A percentile compares a stretch with the other conserved stretches of the same genome.
phyloP scores from a whole-genome alignment of 2,797 vertebrate species.

The Adelosebastes latens region DNA sequence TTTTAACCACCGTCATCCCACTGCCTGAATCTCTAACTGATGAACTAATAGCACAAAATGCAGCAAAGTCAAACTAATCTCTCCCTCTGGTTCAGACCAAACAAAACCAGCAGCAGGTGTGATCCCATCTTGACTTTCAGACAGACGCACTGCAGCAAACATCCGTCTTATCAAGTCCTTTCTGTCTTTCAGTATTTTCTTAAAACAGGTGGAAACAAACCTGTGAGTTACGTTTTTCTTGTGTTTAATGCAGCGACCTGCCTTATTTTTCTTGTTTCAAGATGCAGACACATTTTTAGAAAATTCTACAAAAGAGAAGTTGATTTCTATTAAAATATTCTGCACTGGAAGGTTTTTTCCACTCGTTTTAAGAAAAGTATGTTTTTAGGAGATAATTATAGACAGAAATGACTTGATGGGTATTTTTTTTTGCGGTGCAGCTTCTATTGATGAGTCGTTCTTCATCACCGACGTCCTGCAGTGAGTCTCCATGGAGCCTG shows the following conservation, averaged over 20 bases:
- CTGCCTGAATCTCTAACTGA: background rate
- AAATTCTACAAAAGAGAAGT: background rate
- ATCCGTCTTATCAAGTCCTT: background rate
- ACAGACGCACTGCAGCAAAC: background rate
- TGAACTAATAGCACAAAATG: background rate
- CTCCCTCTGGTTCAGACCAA: background rate
- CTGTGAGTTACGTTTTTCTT: background rate
- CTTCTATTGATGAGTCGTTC: background rate
- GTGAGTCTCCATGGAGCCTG: background rate
- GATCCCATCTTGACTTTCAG: background rate
- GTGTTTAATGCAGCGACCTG: background rate
- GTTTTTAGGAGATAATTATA: background rate
- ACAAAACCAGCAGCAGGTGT: background rate
- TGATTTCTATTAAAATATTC: background rate
- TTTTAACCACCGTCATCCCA: background rate
- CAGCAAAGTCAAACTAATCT: background rate
- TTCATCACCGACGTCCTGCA: background rate
- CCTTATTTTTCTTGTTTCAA: background rate
- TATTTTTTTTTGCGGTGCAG: background rate
- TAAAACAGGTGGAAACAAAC: background rate
- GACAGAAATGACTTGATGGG: conserved; percentile 7
- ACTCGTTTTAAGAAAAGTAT: background rate
- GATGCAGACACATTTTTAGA: background rate
- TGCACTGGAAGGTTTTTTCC: background rate
- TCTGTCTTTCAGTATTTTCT: background rate